Evolutionary conservation across 2,113 vertebrate genomes (phyloP).

Genomic region (Oriolus oriolus): DNA sequence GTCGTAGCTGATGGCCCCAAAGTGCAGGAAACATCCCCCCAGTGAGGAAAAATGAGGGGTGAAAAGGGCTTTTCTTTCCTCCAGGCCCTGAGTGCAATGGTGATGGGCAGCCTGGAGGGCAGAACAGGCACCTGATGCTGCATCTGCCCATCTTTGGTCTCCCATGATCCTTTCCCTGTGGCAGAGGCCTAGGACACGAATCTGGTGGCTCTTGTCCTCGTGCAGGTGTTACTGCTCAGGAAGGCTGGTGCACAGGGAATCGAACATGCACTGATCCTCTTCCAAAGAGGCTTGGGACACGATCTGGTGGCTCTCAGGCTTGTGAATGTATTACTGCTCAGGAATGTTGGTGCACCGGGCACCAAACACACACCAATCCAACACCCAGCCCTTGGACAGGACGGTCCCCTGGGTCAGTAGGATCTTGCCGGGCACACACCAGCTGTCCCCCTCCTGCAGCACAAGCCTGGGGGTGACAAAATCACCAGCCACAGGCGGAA

Average conservation of each 20-base stretch:
- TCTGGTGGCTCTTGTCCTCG: fast-evolving
- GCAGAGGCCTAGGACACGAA: background rate
- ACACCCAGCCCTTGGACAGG: background rate
- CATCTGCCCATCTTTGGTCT: background rate
- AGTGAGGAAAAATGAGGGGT: background rate
- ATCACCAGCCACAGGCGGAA: background rate
- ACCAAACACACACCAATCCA: background rate
- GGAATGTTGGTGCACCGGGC: background rate
- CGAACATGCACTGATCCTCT: fast-evolving
- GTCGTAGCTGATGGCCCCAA: background rate
- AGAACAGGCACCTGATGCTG: background rate
- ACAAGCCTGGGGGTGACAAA: fast-evolving
- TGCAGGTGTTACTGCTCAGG: too few species aligned
- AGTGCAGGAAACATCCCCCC: background rate
- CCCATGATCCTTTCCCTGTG: fast-evolving
- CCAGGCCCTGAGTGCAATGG: fast-evolving
- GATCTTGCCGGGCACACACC: fast-evolving
- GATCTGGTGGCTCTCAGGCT: background rate
- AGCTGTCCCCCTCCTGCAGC: background rate
- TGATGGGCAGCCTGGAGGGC: background rate
- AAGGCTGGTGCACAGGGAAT: background rate
- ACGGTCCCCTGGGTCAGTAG: fast-evolving
- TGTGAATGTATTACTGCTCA: background rate
- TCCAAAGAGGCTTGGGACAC: background rate
- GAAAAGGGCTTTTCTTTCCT: background rate